Percentiles rank a stretch among this genome's conserved stretches.
phyloP scores from a whole-genome alignment of 2,888 invertebrate genomes.

The Clistopyga incitator region DNA sequence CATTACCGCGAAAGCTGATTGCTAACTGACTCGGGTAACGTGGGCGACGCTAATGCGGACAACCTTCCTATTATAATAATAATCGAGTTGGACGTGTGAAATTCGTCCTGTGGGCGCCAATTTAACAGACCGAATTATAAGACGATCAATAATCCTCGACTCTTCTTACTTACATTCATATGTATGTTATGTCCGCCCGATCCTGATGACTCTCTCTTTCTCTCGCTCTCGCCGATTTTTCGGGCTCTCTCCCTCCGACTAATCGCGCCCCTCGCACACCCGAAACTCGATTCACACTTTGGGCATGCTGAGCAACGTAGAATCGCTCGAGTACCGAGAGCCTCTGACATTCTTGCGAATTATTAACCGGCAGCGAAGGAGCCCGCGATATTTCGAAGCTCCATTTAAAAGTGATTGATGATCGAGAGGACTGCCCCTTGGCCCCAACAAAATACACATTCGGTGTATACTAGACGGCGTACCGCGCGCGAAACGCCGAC shows the following conservation, averaged over 20 bases:
- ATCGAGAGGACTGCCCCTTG: slow-evolving; percentile 70
- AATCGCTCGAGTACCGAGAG: slow-evolving; percentile 43
- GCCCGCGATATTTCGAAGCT: slow-evolving; percentile 67
- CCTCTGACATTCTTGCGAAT: slow-evolving; percentile 63
- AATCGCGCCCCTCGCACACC: slow-evolving; percentile 57
- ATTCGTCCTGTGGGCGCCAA: slow-evolving; percentile 61
- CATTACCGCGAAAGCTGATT: slow-evolving; percentile 13
- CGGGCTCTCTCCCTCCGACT: slow-evolving; percentile 39
- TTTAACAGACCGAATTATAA: slow-evolving; percentile 65
- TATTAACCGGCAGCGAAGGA: slow-evolving; percentile 65
- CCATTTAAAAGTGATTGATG: slow-evolving; percentile 72
- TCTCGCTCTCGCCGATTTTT: slow-evolving; percentile 21
- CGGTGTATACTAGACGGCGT: slow-evolving; percentile 34
- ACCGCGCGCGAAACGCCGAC: slow-evolving; percentile 38
- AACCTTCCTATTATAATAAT: slow-evolving; percentile 55
- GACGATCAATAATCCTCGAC: slow-evolving; percentile 67
- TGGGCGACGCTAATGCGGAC: slow-evolving; percentile 2
- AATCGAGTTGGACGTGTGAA: slow-evolving; percentile 57
- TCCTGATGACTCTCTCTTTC: slow-evolving; percentile 22
- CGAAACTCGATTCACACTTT: slow-evolving; percentile 63
- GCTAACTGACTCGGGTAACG: neutral
- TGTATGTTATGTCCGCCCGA: slow-evolving; percentile 39
- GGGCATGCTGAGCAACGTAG: slow-evolving; percentile 50
- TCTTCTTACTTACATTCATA: slow-evolving; percentile 47
- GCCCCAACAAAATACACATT: slow-evolving; percentile 67